phyloP scores from a whole-genome alignment of 2,113 vertebrate species.

The Orcinus orca region DNA sequence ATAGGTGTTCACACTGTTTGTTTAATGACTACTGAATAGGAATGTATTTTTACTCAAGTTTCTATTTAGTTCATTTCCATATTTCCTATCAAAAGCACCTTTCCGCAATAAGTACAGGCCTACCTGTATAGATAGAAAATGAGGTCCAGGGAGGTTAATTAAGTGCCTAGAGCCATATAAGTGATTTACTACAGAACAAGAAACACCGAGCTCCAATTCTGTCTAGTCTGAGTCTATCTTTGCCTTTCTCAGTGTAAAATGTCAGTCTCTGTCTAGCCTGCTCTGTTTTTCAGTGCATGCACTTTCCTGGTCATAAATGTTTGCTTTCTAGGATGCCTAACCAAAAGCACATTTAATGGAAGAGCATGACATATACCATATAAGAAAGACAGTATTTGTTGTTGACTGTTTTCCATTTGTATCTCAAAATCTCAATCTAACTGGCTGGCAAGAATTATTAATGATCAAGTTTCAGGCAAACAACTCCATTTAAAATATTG shows the following conservation, averaged over 20 bases:
- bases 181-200: conserved; percentile 22
- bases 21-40: background rate
- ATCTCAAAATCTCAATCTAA: background rate
- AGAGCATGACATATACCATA: background rate
- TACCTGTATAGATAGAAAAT: conserved; percentile 38
- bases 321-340: background rate
- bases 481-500: background rate
- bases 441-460: background rate
- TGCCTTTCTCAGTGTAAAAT: background rate
- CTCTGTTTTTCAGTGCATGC: background rate
- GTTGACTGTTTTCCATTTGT: background rate
- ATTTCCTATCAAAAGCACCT: conserved; percentile 29
- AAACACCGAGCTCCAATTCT: background rate
- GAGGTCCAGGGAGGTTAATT: conserved; percentile 58
- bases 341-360: background rate
- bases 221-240: background rate
- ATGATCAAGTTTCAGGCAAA: background rate
- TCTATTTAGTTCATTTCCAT: conserved; percentile 46
- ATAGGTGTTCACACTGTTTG: background rate
- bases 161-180: conserved; percentile 29
- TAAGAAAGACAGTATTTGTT: background rate
- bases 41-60: background rate
- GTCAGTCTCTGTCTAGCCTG: background rate
- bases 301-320: background rate
- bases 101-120: conserved; percentile 2